Evolutionary conservation across 2,888 invertebrate species (phyloP).

Genomic region (Cheilosia vulpina): DNA sequence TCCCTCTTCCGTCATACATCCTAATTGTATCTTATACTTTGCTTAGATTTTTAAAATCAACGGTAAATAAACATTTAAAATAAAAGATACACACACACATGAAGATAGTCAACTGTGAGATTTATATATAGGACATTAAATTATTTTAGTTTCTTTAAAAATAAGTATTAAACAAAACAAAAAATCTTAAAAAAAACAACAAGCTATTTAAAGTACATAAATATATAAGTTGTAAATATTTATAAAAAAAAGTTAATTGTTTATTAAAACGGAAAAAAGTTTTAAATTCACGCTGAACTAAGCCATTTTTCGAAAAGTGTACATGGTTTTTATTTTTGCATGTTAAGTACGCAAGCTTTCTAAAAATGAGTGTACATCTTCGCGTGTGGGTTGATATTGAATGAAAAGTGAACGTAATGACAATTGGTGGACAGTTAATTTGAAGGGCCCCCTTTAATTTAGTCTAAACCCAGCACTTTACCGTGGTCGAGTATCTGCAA

Average conservation of each 20-base stretch:
- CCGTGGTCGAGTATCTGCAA: too few species aligned
- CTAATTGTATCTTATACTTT: slow-evolving; percentile 49
- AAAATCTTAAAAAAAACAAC: slow-evolving; percentile 17
- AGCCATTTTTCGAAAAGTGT: slow-evolving; percentile 36
- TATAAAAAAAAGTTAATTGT: slow-evolving; percentile 48
- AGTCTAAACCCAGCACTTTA: too few species aligned
- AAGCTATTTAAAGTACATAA: slow-evolving; percentile 69
- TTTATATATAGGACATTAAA: slow-evolving; percentile 76
- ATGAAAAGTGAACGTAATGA: neutral
- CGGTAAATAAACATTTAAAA: slow-evolving; percentile 52
- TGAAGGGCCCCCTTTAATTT: neutral
- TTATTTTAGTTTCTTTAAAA: slow-evolving; percentile 69
- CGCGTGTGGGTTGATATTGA: neutral
- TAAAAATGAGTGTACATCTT: slow-evolving; percentile 1
- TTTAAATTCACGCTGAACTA: slow-evolving; percentile 16
- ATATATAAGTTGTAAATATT: slow-evolving; percentile 66
- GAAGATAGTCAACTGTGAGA: slow-evolving; percentile 78
- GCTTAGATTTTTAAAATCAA: slow-evolving; percentile 70
- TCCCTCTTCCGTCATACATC: slow-evolving; percentile 4
- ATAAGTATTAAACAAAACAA: slow-evolving; percentile 64
- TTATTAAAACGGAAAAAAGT: slow-evolving; percentile 46
- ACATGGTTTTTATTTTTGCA: slow-evolving; percentile 36
- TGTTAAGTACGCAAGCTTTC: slow-evolving; percentile 1
- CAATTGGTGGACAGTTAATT: slow-evolving; percentile 1
- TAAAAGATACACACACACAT: slow-evolving; percentile 23